Conservation (phyloP, 2,797 vertebrate species). For the Crotalus adamanteus region DNA sequence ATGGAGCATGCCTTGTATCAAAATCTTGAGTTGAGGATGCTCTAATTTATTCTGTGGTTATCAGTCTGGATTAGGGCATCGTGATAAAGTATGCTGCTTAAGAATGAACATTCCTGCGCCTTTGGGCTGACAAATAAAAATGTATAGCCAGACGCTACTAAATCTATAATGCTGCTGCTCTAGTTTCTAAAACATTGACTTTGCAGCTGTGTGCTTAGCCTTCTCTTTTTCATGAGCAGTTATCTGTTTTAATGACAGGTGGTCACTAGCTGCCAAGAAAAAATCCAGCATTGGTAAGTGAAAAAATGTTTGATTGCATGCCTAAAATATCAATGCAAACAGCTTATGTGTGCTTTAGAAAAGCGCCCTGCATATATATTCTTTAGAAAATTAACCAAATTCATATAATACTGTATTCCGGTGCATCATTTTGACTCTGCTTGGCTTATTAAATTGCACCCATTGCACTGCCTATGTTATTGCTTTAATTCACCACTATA, state of each 20-base stretch:
- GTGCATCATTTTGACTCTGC: constrained; percentile 16
- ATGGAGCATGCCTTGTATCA: constrained; percentile 63
- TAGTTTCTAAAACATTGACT: constrained; percentile 69
- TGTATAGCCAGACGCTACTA: constrained; percentile 56
- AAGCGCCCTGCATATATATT: constrained; percentile 23
- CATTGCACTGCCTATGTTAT: constrained; percentile 32
- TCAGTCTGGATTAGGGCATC: constrained; percentile 65
- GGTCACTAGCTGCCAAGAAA: constrained; percentile 80
- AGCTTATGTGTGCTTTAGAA: constrained; percentile 49
- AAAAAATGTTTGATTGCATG: constrained; percentile 65
- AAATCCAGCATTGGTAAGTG: constrained; percentile 84
- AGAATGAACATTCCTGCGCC: constrained; percentile 57
- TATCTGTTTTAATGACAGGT: constrained; percentile 84
- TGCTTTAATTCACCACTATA: constrained; percentile 32
- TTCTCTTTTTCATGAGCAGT: constrained; percentile 74
- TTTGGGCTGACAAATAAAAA: constrained; percentile 74
- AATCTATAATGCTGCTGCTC: constrained; percentile 68
- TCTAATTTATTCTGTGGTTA: constrained; percentile 72
- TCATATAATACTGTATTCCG: constrained; percentile 40
- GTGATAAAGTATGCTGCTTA: constrained; percentile 71
- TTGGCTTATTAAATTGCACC: constrained; percentile 39
- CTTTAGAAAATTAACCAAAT: constrained; percentile 39
- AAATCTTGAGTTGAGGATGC: constrained; percentile 63
- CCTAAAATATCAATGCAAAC: constrained; percentile 60
- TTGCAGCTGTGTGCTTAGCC: constrained; percentile 64